Evolutionary conservation across 2,113 vertebrate species (phyloP), one percentile per base, ranked within the genome.

Genomic region (Thalassarche chlororhynchos): DNA sequence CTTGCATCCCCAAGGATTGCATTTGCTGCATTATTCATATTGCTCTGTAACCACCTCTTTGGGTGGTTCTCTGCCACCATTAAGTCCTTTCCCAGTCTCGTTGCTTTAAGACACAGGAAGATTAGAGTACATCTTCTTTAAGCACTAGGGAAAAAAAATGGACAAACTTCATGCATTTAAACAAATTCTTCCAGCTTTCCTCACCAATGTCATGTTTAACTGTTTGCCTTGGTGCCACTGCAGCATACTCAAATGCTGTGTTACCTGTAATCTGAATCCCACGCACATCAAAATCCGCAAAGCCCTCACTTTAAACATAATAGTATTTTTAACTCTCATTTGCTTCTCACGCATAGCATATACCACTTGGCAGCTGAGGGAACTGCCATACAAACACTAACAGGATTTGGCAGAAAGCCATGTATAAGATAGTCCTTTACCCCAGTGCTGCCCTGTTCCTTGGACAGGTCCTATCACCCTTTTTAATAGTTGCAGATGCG

Each of bases 291-390:
- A 38, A 80, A 36, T 8, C 25, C 26, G 38, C 29, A 42, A 28
- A 87, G 14, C 34, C 10, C 10, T 70, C 40, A 6, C 34, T 69
- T 61, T 4, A 77, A 47, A 28, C 14, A 12, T 18, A 21, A 25
- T 2, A 44, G 24, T 20, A 5, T 26, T 85, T 87, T 82, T 25
- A 75, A 34, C 8, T 66, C 3, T 1, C 0, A 3, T 44, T 83
- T 5, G 3, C 58, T 76, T 42, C 32, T 80, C 4, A 3, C 5
- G 6, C 8, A 2, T 8, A 49, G 18, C 4, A 0, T 36, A 9
- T 0, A 1, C 38, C 13, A 5, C 19, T 46, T 7, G 2, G 34
- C 24, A 78, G 46, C 55, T 0, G 5, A 64, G 40, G 20, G 15
- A 12, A 8, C 14, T 11, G 29, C 9, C 29, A 26, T 32, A 5